Evolutionary conservation across 2,888 invertebrate genomes (phyloP).

Genomic region (Dione juno): DNA sequence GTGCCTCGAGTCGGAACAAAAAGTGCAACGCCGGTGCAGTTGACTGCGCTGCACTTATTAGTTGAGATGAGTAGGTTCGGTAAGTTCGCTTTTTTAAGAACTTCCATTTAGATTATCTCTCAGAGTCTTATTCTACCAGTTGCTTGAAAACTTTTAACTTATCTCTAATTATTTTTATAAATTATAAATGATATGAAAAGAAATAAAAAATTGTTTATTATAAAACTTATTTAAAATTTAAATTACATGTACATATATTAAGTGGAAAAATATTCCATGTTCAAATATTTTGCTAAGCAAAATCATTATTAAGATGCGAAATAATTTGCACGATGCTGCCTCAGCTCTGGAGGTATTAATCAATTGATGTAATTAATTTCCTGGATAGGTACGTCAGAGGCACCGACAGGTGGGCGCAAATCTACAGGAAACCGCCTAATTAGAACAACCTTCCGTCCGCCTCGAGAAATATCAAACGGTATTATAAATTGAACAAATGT

Average conservation of each 20-base stretch:
- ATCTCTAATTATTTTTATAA: neutral
- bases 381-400: slow-evolving; percentile 73
- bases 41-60: slow-evolving; percentile 55
- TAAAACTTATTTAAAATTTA: neutral
- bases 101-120: slow-evolving; percentile 14
- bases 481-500: slow-evolving; percentile 60
- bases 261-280: neutral
- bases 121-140: slow-evolving; percentile 6
- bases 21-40: slow-evolving; percentile 70
- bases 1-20: slow-evolving; percentile 63
- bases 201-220: neutral
- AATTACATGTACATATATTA: neutral
- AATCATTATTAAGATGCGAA: slow-evolving; percentile 56
- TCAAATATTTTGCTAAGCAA: slow-evolving; percentile 12
- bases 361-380: slow-evolving; percentile 79
- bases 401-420: slow-evolving; percentile 78
- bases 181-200: neutral
- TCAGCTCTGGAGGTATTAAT: slow-evolving; percentile 67
- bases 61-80: slow-evolving; percentile 17
- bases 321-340: slow-evolving; percentile 58
- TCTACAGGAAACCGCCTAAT: slow-evolving; percentile 78
- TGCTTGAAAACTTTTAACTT: neutral
- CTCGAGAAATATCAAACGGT: slow-evolving; percentile 54
- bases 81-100: slow-evolving; percentile 17
- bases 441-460: slow-evolving; percentile 60